Evolutionary conservation across 1,140 invertebrate species (phyloP), one percentile per base, ranked within the genome.

Genomic region (Drosophila arizonae): DNA sequence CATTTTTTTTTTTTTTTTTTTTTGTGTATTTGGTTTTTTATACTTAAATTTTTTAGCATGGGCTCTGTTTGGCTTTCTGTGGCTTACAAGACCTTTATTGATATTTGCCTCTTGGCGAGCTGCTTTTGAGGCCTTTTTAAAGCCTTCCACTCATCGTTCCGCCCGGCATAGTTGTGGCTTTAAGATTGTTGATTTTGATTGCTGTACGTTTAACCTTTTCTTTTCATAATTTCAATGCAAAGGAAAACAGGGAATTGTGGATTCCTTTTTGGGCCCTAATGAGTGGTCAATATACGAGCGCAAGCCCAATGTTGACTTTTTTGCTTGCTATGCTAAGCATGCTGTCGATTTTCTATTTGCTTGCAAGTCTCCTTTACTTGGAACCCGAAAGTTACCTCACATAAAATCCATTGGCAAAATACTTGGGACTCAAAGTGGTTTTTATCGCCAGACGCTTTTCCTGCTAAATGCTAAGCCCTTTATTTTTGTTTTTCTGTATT

Each of bases 81-180:
- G 81, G 82, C 82, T 87, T 86, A 87, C 78, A 87, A 54, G 81
- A 51, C 74, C 81, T 86, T 85, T 81, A 86, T 78, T 85, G 81
- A 81, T 85, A 81, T 68, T 87, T 70, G 76, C 50, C 61, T 61
- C 36, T 30, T 48, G 69, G 26, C 48, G 52, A 46, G 43, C 43
- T 69, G 61, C 36, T 56, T 68, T 72, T 62, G 46, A 6, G 21
- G 48, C 33, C 46, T 78, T 86, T 86, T 72, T 39, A 39, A 55
- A 33, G 13, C 15, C n/a, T 11, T 24, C 21, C 4, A 3, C 33
- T 36, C 33, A 36, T 11, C 36, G 10, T 4, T 3, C 3, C 36
- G 10, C 36, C 11, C 4, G 36, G 36, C 17, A 39, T 57, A 43
- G 46, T 70, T 63, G 54, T 58, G 52, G 52, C 58, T 64, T 70